phyloP scores from a whole-genome alignment of 2,888 invertebrate species.

The Girardia tigrina region DNA sequence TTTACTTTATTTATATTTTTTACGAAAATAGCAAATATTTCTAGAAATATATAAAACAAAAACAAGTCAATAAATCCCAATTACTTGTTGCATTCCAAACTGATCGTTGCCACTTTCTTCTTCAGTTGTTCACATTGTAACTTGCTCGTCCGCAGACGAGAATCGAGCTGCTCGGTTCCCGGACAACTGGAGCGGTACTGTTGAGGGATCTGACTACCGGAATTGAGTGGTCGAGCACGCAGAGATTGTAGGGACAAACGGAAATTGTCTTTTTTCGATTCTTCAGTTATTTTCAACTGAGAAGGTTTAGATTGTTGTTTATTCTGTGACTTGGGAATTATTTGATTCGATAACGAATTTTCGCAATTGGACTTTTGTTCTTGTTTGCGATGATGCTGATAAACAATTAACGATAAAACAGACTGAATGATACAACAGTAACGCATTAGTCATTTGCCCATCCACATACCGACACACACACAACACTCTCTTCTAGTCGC shows the following conservation, averaged over 20 bases:
- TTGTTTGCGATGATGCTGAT: background rate
- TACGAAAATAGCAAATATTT: too few species aligned
- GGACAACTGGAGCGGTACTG: background rate
- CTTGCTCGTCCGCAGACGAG: conserved; percentile 2
- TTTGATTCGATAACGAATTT: background rate
- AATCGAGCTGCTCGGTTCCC: background rate
- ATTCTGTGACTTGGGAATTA: background rate
- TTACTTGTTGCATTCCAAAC: conserved; percentile 23
- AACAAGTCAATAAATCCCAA: background rate
- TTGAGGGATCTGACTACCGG: background rate
- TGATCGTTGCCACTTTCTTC: background rate
- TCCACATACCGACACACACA: background rate
- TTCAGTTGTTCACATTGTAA: conserved; percentile 13
- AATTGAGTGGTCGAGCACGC: background rate
- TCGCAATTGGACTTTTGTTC: background rate
- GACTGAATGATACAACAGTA: background rate
- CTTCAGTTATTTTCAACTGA: background rate
- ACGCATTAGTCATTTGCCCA: conserved; percentile 3
- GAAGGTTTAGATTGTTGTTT: background rate
- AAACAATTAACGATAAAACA: conserved; percentile 23
- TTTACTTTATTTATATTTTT: too few species aligned
- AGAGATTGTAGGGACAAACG: conserved; percentile 6
- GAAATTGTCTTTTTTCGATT: conserved; percentile 15
- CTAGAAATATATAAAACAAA: too few species aligned
- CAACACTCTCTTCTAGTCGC: background rate